Percentiles rank a stretch among this genome's conserved stretches.
These are phyloP conservation scores for Onthophagus taurus DNA, from an alignment of 1,140 invertebrate genomes.

Conservation along the genomic window DNA sequence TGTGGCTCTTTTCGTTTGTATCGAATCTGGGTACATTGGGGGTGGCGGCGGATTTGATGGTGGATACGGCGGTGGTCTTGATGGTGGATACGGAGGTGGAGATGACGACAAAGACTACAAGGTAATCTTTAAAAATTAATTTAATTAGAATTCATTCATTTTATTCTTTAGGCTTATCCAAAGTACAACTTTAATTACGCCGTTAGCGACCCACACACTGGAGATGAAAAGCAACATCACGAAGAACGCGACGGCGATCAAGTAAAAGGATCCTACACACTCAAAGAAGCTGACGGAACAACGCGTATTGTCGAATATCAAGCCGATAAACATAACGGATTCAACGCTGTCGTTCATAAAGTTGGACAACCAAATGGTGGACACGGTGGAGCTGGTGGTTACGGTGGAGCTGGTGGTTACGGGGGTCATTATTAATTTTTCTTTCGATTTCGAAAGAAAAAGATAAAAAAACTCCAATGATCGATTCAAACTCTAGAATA, in stretches of 20 bases:
- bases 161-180: too few relatives aligned
- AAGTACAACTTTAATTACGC: too few relatives aligned
- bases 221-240: too few relatives aligned
- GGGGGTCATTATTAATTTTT: conserved; percentile 19
- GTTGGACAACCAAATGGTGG: conserved; percentile 13
- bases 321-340: too few relatives aligned
- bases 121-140: neutral
- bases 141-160: neutral
- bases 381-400: conserved; percentile 14
- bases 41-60: conserved; percentile 11
- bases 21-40: conserved; percentile 13
- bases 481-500: neutral
- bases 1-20: conserved; percentile 3
- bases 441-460: too few relatives aligned
- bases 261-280: too few relatives aligned
- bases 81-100: conserved; percentile 6
- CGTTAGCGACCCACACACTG: too few relatives aligned
- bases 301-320: too few relatives aligned
- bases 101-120: conserved; percentile 11
- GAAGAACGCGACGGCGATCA: too few relatives aligned
- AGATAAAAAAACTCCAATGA: too few relatives aligned
- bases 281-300: too few relatives aligned
- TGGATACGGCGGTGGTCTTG: conserved; percentile 9
- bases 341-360: too few relatives aligned
- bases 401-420: conserved; percentile 15